These are phyloP conservation scores for Agonopterix heracliana DNA, from an alignment of 2,888 invertebrate species.

Conservation along the genomic window DNA sequence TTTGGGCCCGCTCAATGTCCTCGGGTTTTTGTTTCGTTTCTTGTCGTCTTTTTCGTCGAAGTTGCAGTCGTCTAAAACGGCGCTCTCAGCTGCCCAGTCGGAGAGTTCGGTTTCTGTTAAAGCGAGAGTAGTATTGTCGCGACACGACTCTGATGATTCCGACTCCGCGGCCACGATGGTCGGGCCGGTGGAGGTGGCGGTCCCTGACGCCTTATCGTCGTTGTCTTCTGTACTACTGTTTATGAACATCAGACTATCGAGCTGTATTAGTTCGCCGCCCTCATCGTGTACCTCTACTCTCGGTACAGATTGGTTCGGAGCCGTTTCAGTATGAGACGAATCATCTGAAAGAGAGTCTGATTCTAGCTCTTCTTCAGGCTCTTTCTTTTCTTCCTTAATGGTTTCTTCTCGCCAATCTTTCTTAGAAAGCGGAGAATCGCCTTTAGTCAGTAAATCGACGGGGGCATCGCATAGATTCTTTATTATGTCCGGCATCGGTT, in stretches of 20 bases:
- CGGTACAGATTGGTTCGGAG: conserved; percentile 75
- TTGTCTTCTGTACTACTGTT: conserved; percentile 38
- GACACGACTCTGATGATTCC: conserved; percentile 80
- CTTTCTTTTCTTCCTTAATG: conserved; percentile 50
- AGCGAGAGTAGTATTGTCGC: conserved; percentile 82
- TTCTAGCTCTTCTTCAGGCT: conserved; percentile 68
- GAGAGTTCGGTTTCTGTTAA: conserved; percentile 92
- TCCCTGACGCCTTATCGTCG: conserved; percentile 43
- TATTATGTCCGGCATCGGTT: conserved; percentile 79
- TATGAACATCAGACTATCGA: conserved; percentile 76
- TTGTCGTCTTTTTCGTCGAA: conserved; percentile 52
- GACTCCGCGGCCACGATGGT: conserved; percentile 58
- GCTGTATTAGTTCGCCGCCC: conserved; percentile 79
- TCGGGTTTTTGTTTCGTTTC: conserved; percentile 46
- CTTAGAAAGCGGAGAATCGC: conserved; percentile 37
- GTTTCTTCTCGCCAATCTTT: conserved; percentile 68
- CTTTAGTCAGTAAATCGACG: conserved; percentile 55
- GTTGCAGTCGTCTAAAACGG: conserved; percentile 84
- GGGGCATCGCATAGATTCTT: conserved; percentile 60
- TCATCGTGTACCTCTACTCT: conserved; percentile 84
- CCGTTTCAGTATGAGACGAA: conserved; percentile 55
- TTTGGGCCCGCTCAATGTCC: conserved; percentile 53
- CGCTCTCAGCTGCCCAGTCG: conserved; percentile 91
- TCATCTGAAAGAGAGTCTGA: conserved; percentile 75
- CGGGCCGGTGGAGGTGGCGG: conserved; percentile 55